Evolutionary conservation across 2,888 invertebrate genomes (phyloP).

Genomic region (Pharmacophagus antenor): DNA sequence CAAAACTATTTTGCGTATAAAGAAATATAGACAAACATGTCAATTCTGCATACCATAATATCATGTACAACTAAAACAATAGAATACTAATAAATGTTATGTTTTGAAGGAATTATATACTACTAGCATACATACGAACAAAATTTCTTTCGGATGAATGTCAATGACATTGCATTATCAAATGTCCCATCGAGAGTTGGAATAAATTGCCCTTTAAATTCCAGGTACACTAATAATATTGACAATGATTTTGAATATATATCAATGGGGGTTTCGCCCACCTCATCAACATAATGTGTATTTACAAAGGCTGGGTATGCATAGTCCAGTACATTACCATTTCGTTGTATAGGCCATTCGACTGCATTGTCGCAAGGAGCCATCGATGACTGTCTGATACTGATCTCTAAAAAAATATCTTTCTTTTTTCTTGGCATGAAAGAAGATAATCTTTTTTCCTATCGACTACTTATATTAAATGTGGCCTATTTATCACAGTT

Average conservation of each 20-base stretch:
- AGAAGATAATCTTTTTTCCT: constrained; percentile 1
- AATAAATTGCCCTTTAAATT: constrained; percentile 75
- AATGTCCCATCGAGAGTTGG: constrained; percentile 59
- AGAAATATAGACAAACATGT: neutral
- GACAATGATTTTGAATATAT: constrained; percentile 72
- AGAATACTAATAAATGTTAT: neutral
- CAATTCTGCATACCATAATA: neutral
- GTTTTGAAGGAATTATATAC: neutral
- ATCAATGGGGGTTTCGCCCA: constrained; percentile 77
- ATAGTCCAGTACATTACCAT: constrained; percentile 62
- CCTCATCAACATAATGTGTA: constrained; percentile 70
- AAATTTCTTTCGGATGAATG: constrained; percentile 12
- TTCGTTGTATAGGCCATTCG: constrained; percentile 61
- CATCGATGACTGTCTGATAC: constrained; percentile 69
- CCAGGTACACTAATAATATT: constrained; percentile 67
- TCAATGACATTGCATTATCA: constrained; percentile 62
- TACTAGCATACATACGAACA: constrained; percentile 2
- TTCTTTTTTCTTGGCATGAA: neutral
- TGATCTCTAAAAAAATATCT: constrained; percentile 43
- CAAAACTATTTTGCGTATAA: too few species aligned
- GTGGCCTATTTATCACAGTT: neutral
- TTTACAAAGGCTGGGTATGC: constrained; percentile 71
- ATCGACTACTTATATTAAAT: neutral
- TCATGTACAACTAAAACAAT: neutral
- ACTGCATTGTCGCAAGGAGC: constrained; percentile 63